Percentiles rank a stretch among this genome's conserved stretches.
phyloP scores from a whole-genome alignment of 2,113 vertebrate species.

The Rana temporaria region DNA sequence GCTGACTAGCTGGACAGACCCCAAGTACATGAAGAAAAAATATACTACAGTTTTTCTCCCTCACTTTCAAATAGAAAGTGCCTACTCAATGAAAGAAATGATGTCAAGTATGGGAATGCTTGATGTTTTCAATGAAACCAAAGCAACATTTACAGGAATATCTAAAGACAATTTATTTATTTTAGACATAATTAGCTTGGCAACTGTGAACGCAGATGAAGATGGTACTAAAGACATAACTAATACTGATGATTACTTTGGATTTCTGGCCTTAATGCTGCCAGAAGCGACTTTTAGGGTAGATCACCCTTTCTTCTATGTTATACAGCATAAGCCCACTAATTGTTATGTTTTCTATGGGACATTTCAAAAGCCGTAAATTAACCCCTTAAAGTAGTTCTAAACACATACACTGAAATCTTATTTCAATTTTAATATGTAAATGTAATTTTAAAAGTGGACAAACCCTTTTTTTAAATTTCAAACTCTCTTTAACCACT shows the following conservation, averaged over 20 bases:
- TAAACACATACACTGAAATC: too few species aligned
- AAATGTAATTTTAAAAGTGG: too few species aligned
- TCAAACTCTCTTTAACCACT: too few species aligned
- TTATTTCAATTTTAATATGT: too few species aligned
- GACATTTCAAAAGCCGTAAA: background rate
- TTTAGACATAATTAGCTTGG: background rate
- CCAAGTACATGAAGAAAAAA: background rate
- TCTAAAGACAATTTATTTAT: background rate
- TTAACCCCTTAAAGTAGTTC: background rate
- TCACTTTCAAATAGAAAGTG: slow-evolving; percentile 9
- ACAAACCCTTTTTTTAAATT: too few species aligned
- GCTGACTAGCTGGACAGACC: slow-evolving; percentile 9
- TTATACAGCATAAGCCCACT: background rate
- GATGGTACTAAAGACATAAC: background rate
- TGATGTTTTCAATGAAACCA: slow-evolving; percentile 21
- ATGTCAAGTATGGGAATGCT: slow-evolving; percentile 15
- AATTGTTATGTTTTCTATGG: slow-evolving; percentile 13
- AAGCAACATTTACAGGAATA: slow-evolving; percentile 11
- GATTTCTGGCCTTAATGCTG: background rate
- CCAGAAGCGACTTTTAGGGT: background rate
- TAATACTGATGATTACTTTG: background rate
- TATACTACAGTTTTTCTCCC: slow-evolving; percentile 10
- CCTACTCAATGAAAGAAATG: slow-evolving; percentile 2
- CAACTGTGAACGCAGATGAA: slow-evolving; percentile 8
- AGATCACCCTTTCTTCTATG: slow-evolving; percentile 8